Base-by-base conservation (phyloP, 2,113 vertebrate species). In the Trogon melanurus region DNA sequence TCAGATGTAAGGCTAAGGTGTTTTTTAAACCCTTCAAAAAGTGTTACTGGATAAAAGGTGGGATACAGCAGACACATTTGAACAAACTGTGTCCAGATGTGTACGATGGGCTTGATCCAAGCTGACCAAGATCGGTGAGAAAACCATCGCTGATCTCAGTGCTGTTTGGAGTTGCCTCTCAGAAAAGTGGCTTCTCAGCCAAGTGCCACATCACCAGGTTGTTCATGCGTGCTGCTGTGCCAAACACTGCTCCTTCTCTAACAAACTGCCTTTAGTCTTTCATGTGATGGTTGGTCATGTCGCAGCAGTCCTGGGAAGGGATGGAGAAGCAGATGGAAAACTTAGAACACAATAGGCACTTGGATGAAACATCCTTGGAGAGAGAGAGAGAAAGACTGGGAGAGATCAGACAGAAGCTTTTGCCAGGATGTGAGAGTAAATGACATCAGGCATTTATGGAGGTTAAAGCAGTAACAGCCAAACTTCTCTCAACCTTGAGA, bases 191-290 rank as follows among this genome's bases (percentile, higher is more conserved):
- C 51, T 74, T 80, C 48, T 89, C 70, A 90, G 81, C 57, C 65
- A 89, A 92, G 53, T 81, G 88, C 91, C 95, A 95, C 92, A 75
- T 86, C 83, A 97, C 19, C 83, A 85, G 29, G n/a, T 62, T 85
- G 61, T 48, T 57, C 41, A 41, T 41, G 41, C 13, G 38, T 7
- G 3, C 60, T 72, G 44, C 50, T 67, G 10, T n/a, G 32, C 53
- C 69, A 67, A 80, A 41, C 5, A 25, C 17, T 38, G 20, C 34
- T 93, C 11, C 32, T 80, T 61, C 45, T 74, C 36, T 23, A 19
- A 13, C 21, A 76, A 85, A 53, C 44, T 21, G 10, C 4, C 32
- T 56, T 29, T 38, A 34, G 13, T 17, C 60, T 65, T 79, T 23
- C 22, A 44, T n/a, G n/a, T 17, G 48, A 23, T 36, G 65, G 13